Conservation (phyloP, 2,797 vertebrate species). For the Tolypeutes matacus region DNA sequence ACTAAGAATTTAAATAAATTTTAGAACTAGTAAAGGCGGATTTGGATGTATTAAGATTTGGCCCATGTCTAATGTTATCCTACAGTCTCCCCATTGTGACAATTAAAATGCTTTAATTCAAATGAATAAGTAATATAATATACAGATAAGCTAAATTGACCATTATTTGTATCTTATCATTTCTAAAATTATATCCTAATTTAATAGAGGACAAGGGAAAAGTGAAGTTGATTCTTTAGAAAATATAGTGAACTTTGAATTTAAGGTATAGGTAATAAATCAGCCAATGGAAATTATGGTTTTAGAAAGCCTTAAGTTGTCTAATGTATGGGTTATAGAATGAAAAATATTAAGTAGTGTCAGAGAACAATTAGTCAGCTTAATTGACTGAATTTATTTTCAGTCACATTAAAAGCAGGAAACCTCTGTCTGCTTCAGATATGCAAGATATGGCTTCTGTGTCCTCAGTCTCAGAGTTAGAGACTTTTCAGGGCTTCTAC, state of each 20-base stretch:
- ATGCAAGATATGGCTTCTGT: neutral
- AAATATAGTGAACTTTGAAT: neutral
- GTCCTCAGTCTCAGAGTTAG: neutral
- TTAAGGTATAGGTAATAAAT: neutral
- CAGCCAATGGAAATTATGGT: neutral
- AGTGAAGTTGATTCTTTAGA: neutral
- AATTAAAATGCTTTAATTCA: neutral
- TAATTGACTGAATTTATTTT: neutral
- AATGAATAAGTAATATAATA: neutral
- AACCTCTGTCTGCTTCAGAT: neutral
- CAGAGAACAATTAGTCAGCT: neutral
- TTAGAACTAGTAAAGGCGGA: neutral
- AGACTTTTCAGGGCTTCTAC: neutral
- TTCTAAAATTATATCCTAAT: neutral
- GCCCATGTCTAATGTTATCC: neutral
- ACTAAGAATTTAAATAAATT: neutral
- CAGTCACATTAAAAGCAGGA: neutral
- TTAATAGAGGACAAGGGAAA: neutral
- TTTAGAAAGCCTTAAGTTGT: neutral
- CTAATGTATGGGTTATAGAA: neutral
- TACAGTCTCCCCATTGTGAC: neutral
- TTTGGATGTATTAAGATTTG: neutral
- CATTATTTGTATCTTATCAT: neutral
- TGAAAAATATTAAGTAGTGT: neutral
- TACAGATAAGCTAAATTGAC: neutral